Evolutionary conservation across 2,113 vertebrate genomes (phyloP).

Genomic region (Oncorhynchus gorbuscha): DNA sequence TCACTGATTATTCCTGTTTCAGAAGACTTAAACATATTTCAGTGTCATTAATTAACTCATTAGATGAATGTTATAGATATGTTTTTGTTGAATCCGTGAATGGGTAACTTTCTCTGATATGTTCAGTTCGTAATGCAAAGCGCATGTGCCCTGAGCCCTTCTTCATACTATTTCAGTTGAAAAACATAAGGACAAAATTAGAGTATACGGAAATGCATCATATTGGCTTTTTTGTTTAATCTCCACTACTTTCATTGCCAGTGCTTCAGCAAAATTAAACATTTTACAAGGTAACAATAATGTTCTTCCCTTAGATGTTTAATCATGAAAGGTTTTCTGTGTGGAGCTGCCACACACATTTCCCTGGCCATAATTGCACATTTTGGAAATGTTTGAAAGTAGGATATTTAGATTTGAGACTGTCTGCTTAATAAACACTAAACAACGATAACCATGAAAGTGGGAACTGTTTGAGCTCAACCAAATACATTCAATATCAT

Average conservation of each 20-base stretch:
- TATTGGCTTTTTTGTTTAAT: not conserved
- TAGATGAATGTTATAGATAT: not conserved
- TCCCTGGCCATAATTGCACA: not conserved
- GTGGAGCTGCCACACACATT: not conserved
- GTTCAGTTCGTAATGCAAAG: not conserved
- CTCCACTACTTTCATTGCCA: too few relatives aligned
- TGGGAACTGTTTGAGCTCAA: too few relatives aligned
- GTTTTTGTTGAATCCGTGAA: not conserved
- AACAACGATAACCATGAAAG: too few relatives aligned
- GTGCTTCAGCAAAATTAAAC: not conserved
- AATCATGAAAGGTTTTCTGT: not conserved
- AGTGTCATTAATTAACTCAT: not conserved
- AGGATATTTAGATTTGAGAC: not conserved
- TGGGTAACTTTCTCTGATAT: not conserved
- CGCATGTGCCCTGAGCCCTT: not conserved
- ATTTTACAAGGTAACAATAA: not conserved
- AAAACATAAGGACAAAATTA: not conserved
- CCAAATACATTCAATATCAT: too few relatives aligned
- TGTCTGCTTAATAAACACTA: not conserved
- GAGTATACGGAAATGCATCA: not conserved
- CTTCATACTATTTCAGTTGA: not conserved
- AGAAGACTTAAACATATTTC: not conserved
- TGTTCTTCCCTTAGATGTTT: not conserved
- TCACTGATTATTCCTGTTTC: too few relatives aligned
- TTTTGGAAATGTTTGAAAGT: not conserved